phyloP scores from a whole-genome alignment of 2,113 vertebrate genomes.

The Chaetodon trifascialis region DNA sequence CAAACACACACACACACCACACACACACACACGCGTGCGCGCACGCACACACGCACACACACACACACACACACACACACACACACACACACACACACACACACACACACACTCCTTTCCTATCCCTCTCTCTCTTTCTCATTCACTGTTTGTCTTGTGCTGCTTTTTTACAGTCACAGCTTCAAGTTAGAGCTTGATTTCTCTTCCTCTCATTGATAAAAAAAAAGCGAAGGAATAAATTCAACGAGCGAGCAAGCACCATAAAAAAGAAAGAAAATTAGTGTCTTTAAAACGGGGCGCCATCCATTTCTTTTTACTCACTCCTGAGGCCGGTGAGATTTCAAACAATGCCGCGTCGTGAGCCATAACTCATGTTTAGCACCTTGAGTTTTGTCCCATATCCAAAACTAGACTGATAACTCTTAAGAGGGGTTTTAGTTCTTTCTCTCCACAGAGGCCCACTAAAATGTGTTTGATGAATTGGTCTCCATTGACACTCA shows the following conservation, averaged over 20 bases:
- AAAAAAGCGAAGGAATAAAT: constrained; percentile 33
- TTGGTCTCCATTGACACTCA: constrained; percentile 73
- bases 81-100: too few species aligned
- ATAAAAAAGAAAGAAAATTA: constrained; percentile 26
- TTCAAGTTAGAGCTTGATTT: constrained; percentile 41
- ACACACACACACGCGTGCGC: neutral
- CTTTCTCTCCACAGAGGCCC: constrained; percentile 48
- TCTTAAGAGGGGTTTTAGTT: constrained; percentile 53
- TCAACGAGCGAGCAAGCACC: neutral
- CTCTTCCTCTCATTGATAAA: constrained; percentile 24
- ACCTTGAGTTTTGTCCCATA: constrained; percentile 56
- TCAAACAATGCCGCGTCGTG: constrained; percentile 47
- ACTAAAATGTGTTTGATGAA: constrained; percentile 74
- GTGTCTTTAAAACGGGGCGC: constrained; percentile 36
- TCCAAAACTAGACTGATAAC: constrained; percentile 65
- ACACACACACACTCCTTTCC: constrained; percentile 8
- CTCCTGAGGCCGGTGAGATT: constrained; percentile 45
- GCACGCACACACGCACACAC: too few species aligned
- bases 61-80: neutral
- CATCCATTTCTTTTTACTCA: constrained; percentile 53
- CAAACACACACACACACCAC: too few species aligned
- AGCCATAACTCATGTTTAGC: constrained; percentile 70
- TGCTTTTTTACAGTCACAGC: constrained; percentile 4
- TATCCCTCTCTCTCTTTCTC: too few species aligned
- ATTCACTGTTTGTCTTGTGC: neutral